Evolutionary conservation across 2,797 vertebrate species (phyloP), one percentile per base, ranked within the genome.

Genomic region (Austrolebias charrua): DNA sequence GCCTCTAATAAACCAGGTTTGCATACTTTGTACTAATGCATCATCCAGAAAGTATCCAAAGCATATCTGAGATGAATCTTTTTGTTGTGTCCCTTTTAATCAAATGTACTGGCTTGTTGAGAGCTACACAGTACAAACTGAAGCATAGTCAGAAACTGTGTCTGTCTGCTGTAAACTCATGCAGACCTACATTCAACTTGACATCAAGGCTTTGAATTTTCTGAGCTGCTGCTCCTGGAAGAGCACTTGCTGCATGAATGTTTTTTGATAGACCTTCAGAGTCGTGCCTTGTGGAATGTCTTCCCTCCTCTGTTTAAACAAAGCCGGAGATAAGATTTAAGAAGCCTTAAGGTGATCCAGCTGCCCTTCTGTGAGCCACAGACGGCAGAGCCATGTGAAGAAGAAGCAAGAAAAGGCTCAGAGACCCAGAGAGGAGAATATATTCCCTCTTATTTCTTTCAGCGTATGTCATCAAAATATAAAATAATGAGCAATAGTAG

Each of bases 251-350:
- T 18, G n/a, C 45, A 46, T 71, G 76, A 89, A 46, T 19, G 43
- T 33, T n/a, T 12, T n/a, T 58, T 86, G 86, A 90, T 86, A 73
- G 86, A 84, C 83, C 81, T 85, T 83, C 77, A 76, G 73, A 72
- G 77, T 70, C 43, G 56, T 74, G 60, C 81, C 69, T 66, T 52
- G 77, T 84, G 89, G 87, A 92, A 91, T 88, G 90, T 88, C 83
- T 89, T 77, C 80, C 78, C 86, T 90, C 78, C 69, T 69, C 86
- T 90, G 86, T 92, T 91, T 92, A 92, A 91, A 91, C 91, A 93
- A 86, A 88, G 83, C 63, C 80, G n/a, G 43, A 86, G 91, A 93
- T 93, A 92, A 92, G 92, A 92, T 91, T 91, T 89, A 82, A 91
- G 91, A 84, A 90, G 89, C 88, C 81, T 88, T 81, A 87, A 86